These are phyloP conservation scores for Sialis fuliginosa DNA, from an alignment of 2,888 invertebrate species.

Conservation along the genomic window DNA sequence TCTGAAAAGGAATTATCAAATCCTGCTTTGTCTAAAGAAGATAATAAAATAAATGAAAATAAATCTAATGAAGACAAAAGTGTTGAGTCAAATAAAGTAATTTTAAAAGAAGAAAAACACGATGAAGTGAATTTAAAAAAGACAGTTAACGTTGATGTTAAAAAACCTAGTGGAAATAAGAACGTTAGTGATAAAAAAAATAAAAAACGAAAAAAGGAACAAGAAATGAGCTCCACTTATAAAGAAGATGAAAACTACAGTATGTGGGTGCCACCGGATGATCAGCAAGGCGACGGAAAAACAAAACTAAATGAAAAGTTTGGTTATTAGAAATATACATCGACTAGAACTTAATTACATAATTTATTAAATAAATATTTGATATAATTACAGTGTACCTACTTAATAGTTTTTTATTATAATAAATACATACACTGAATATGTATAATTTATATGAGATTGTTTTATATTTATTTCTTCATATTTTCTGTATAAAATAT, in stretches of 20 bases:
- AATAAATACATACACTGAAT: no score
- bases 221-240: slow-evolving; percentile 20
- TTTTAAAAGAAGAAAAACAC: not conserved
- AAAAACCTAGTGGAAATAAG: slow-evolving; percentile 7
- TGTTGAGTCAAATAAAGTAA: not conserved
- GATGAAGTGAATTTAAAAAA: not conserved
- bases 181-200: slow-evolving; percentile 17
- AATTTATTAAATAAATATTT: no score
- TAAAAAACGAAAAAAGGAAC: slow-evolving; percentile 18
- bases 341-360: not conserved
- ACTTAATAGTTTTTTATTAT: no score
- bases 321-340: slow-evolving; percentile 42
- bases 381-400: no score
- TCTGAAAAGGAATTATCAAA: not conserved
- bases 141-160: not conserved
- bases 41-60: not conserved
- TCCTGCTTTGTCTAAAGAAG: not conserved
- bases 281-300: slow-evolving; percentile 61
- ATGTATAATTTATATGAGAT: no score
- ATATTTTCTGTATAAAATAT: no score
- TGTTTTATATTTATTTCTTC: no score
- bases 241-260: slow-evolving; percentile 43
- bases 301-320: slow-evolving; percentile 60
- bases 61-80: no score
- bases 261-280: slow-evolving; percentile 59